Evolutionary conservation across 2,888 invertebrate genomes (phyloP), one percentile per base, ranked within the genome.

Genomic region (Diaperis boleti): DNA sequence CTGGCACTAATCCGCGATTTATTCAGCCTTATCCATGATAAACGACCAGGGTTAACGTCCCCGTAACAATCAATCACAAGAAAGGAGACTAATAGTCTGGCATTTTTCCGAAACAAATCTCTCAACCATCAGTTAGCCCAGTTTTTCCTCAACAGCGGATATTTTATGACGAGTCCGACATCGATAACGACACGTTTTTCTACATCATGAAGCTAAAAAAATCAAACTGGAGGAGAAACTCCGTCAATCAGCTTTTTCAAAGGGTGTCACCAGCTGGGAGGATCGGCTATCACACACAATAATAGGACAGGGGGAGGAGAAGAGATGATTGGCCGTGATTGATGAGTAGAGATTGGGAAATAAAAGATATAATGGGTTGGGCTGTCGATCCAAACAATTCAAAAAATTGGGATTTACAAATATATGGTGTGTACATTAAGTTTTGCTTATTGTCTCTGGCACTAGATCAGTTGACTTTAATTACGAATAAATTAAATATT

Each of bases 181-280:
- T 49, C 49, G 29, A 35, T 49, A 39, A 39, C 52, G 52, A 52
- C 52, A 52, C 37, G 20, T 52, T 52, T 52, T 52, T 52, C 5
- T 15, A n/a, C n/a, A n/a, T 1, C 22, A n/a, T 10, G 41, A 10
- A 3, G 6, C 15, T 14, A n/a, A 29, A 47, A 50, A 50, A 35
- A 50, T 44, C n/a, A 26, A 47, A 29, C 11, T 33, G 17, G 41
- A 35, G 15, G 15, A 44, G 31, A 35, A 57, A 57, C 45, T 57
- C 45, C 57, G 45, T 45, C 57, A 57, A 57, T 57, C 57, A 45
- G 57, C 18, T 33, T 50, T 50, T 50, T 31, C 31, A 11, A 44
- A 44, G 22, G 44, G 4, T 47, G 29, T 31, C 47, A 31, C 35
- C 7, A 20, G 15, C 35, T 31, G 15, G 47, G 26, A 49, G 47